Evolutionary conservation across 53 echinoderm and acorn worm genomes (phyloP).

Genomic region (Patiria pectinifera): DNA sequence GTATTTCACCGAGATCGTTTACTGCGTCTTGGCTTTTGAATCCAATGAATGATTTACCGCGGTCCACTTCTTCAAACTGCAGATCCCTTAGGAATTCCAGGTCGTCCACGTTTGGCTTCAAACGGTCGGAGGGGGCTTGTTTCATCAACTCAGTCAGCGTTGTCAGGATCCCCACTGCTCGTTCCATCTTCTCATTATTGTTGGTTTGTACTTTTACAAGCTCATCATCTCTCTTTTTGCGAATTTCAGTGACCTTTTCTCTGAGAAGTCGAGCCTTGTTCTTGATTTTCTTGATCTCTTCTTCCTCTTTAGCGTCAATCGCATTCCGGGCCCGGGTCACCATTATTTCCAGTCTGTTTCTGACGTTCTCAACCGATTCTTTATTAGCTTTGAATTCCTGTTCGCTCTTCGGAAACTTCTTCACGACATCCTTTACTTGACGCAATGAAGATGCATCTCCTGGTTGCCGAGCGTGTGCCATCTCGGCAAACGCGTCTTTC

Average conservation of each 20-base stretch:
- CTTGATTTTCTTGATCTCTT: no score
- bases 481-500: neutral
- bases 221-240: neutral
- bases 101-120: no score
- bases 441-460: slow-evolving; percentile 14
- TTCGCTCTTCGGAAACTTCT: neutral
- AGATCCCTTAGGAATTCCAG: no score
- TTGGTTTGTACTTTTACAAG: neutral
- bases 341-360: neutral
- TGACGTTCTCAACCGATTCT: neutral
- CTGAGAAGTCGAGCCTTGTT: neutral
- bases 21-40: no score
- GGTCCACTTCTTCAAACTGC: no score
- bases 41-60: no score
- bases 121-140: no score
- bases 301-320: neutral
- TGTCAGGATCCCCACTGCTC: no score
- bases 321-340: neutral
- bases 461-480: neutral
- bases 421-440: neutral
- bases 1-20: no score
- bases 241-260: neutral
- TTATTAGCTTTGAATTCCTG: neutral
- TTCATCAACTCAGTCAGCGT: no score
- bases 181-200: neutral